Evolutionary conservation across 2,113 vertebrate genomes (phyloP), one percentile per base, ranked within the genome.

Genomic region (Gavialis gangeticus): DNA sequence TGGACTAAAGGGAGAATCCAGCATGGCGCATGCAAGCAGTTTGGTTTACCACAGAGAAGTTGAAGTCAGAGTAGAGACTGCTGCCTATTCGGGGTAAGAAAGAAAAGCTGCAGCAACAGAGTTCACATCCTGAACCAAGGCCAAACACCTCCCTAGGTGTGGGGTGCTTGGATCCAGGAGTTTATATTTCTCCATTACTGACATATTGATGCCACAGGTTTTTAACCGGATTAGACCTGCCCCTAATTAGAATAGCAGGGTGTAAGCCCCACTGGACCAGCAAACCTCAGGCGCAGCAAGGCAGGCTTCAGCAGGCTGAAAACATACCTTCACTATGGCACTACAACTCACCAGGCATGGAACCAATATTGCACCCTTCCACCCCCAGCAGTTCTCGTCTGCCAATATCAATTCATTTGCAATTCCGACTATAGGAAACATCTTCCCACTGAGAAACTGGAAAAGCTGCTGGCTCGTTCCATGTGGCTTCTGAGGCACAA

Each of bases 61-160:
- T 79, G 85, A 57, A 95, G 91, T 84, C 86, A 81, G 85, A 94
- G 92, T 54, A 94, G 95, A 92, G 93, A 87, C 6, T 88, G 86
- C 56, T 88, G 59, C 90, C 95, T 86, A 88, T 30, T 1, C 86
- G 75, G 80, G 94, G 28, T 96, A 90, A 91, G 81, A 67, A 91
- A 84, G 71, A 8, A 71, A 91, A 95, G 84, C 88, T 95, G 94
- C 91, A 91, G 77, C 24, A 0, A 0, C 2, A 0, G 80, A 86
- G 66, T 0, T 0, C 0, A 1, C 94, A 80, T 91, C 81, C 86
- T 63, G 92, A 83, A 71, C 69, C 34, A 46, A 34, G 37, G 46
- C 22, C 69, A 73, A 90, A 25, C 67, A 59, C 80, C 86, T 91
- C 79, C 25, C 84, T 91, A 58, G 85, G 30, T 24, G 55, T 30